Percentiles rank a stretch among this genome's conserved stretches.
These are phyloP conservation scores for Fulmarus glacialis DNA, from an alignment of 2,113 vertebrate species.

Conservation along the genomic window DNA sequence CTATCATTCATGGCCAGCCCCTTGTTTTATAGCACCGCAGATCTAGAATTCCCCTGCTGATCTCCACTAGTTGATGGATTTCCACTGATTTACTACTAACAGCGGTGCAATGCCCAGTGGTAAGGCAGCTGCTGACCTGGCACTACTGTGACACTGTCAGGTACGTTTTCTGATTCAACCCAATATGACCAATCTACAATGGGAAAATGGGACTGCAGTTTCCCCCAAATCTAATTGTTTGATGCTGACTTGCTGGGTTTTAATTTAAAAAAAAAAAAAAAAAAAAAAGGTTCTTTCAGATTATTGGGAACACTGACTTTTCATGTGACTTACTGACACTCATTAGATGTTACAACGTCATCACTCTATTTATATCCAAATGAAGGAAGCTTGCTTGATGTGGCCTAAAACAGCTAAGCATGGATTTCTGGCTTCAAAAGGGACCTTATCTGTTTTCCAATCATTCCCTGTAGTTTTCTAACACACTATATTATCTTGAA, in stretches of 20 bases:
- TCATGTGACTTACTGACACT: neutral
- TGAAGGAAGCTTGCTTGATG: neutral
- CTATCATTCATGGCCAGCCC: rapidly evolving
- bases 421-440: constrained; percentile 11
- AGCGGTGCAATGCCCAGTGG: neutral
- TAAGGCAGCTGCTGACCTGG: neutral
- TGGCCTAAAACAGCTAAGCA: neutral
- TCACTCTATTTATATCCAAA: neutral
- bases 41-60: neutral
- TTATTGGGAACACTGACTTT: neutral
- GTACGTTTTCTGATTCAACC: neutral
- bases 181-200: neutral
- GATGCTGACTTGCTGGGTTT: neutral
- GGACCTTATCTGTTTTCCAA: neutral
- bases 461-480: neutral
- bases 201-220: neutral
- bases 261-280: neutral
- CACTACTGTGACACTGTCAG: neutral
- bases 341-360: neutral
- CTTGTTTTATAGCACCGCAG: neutral
- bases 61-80: neutral
- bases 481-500: neutral
- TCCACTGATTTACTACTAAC: neutral
- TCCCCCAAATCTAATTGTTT: neutral
- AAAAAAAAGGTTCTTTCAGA: neutral